These are phyloP conservation scores for Maconellicoccus hirsutus DNA, from an alignment of 1,140 invertebrate species.

Conservation along the genomic window DNA sequence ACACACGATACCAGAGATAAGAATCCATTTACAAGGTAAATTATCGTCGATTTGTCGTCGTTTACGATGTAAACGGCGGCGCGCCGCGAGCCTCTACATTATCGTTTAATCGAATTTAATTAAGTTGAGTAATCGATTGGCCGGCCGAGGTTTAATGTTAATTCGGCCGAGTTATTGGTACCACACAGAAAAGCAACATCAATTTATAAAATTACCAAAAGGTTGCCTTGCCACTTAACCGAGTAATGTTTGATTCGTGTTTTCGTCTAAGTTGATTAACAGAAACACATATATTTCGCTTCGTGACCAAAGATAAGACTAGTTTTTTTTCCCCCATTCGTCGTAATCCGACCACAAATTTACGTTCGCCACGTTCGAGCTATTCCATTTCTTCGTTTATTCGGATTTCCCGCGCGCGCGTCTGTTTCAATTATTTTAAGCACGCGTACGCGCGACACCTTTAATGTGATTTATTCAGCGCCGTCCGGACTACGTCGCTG, in stretches of 20 bases:
- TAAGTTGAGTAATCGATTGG: slow-evolving; percentile 3
- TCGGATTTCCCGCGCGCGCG: not conserved
- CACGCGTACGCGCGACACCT: slow-evolving; percentile 19
- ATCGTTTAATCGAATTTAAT: slow-evolving; percentile 6
- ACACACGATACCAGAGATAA: not conserved
- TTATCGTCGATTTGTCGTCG: not conserved
- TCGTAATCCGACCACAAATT: slow-evolving; percentile 7
- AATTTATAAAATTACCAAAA: slow-evolving; percentile 13
- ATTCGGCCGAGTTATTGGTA: not conserved
- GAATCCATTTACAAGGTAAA: slow-evolving; percentile 4
- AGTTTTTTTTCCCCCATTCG: not conserved
- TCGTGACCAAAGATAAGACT: slow-evolving; percentile 20
- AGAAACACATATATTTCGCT: slow-evolving; percentile 19
- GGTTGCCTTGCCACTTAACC: slow-evolving; percentile 5
- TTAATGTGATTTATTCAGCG: slow-evolving; percentile 11
- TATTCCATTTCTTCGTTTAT: not conserved
- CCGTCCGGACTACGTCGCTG: not conserved
- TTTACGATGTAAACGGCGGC: not conserved
- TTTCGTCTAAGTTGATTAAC: slow-evolving; percentile 17
- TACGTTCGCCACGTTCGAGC: not conserved
- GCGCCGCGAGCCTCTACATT: not conserved
- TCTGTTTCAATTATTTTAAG: slow-evolving; percentile 8
- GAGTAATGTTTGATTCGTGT: slow-evolving; percentile 18
- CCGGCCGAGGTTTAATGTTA: not conserved
- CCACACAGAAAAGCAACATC: not conserved